Percentiles rank a stretch among this genome's conserved stretches.
phyloP scores from a whole-genome alignment of 2,888 invertebrate genomes.

The Cryptocephalus moraei region DNA sequence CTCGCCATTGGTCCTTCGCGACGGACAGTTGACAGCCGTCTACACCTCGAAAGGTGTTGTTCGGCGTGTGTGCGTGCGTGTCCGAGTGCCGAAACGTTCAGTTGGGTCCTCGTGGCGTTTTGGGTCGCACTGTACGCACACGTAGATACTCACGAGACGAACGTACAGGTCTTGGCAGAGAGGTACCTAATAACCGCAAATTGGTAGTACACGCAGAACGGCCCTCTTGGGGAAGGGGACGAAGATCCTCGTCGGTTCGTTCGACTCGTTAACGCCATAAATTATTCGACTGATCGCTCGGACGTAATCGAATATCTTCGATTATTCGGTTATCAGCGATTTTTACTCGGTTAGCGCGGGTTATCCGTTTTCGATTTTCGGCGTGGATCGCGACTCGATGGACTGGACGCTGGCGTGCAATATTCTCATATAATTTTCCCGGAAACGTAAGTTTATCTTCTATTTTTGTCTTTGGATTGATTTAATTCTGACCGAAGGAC shows the following conservation, averaged over 20 bases:
- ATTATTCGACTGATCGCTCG: slow-evolving; percentile 31
- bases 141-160: slow-evolving; percentile 22
- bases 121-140: slow-evolving; percentile 19
- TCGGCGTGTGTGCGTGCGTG: slow-evolving; percentile 13
- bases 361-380: background rate
- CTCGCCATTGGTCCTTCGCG: slow-evolving; percentile 15
- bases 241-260: too few relatives aligned
- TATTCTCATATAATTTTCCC: background rate
- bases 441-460: too few relatives aligned
- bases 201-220: too few relatives aligned
- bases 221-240: too few relatives aligned
- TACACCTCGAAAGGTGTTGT: slow-evolving; percentile 36
- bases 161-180: slow-evolving; percentile 6
- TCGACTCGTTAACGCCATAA: slow-evolving; percentile 12
- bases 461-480: too few relatives aligned
- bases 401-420: background rate
- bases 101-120: slow-evolving; percentile 14
- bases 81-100: slow-evolving; percentile 19
- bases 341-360: slow-evolving; percentile 3
- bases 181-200: too few relatives aligned
- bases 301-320: slow-evolving; percentile 21
- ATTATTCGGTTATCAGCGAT: slow-evolving; percentile 2
- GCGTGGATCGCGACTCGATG: background rate
- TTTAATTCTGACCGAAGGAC: too few relatives aligned
- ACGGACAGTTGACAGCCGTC: slow-evolving; percentile 28